Evolutionary conservation across 2,888 invertebrate species (phyloP).

Genomic region (Lithophane semibrunnea): DNA sequence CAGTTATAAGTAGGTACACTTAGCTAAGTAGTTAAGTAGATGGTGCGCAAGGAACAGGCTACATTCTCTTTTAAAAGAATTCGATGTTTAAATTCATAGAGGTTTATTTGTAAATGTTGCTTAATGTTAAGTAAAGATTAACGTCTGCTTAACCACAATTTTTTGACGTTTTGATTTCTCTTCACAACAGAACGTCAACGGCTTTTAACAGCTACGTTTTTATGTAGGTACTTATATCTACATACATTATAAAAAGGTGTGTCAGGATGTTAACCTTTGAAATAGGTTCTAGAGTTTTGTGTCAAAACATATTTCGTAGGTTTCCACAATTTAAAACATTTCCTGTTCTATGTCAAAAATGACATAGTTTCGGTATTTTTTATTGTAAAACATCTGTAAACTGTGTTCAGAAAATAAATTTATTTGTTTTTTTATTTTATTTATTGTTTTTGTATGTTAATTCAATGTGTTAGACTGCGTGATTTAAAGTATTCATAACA

Average conservation of each 20-base stretch:
- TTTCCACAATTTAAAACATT: not conserved
- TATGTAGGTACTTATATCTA: too few relatives aligned
- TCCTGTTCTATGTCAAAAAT: not conserved
- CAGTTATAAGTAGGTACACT: constrained; percentile 65
- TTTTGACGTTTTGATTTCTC: not conserved
- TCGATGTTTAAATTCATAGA: not conserved
- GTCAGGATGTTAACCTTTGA: not conserved
- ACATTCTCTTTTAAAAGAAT: not conserved
- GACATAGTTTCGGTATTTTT: not conserved
- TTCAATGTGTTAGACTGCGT: not conserved
- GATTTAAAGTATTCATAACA: not conserved
- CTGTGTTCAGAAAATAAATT: not conserved
- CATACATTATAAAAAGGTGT: not conserved
- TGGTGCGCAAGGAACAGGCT: not conserved
- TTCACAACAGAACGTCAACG: not conserved
- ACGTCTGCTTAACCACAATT: too few relatives aligned
- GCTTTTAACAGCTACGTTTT: not conserved
- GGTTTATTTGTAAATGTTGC: not conserved
- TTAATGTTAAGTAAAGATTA: not conserved
- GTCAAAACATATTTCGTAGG: not conserved
- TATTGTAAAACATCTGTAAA: not conserved
- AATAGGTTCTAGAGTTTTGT: not conserved
- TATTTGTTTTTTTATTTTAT: not conserved
- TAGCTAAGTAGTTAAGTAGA: constrained; percentile 14
- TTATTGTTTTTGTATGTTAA: not conserved